Evolutionary conservation across 2,888 invertebrate species (phyloP), one percentile per base, ranked within the genome.

Genomic region (Periphyllus acericola): DNA sequence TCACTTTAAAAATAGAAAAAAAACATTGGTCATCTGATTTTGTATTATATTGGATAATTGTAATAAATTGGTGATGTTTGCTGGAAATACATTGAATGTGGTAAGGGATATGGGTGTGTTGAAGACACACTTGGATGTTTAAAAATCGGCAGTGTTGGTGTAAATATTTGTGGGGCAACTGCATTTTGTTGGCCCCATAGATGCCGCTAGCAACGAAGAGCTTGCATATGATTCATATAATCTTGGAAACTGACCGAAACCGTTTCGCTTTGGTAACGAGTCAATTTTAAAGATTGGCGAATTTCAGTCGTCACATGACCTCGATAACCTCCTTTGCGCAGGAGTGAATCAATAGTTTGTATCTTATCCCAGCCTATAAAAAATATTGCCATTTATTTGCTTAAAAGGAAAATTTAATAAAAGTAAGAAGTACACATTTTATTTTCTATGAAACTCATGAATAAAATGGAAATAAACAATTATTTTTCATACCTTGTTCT

Each of bases 281-380:
- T 98, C 91, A 99, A 93, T 92, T 97, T 98, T 91, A 99, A 96
- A 91, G 95, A 95, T 91, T 96, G 95, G 89, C 98, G 94, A 91
- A 96, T 93, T 88, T 98, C 97, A 46, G 95, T 94, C n/a, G 97
- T 97, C 90, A 98, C 97, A 86, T 94, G 92, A 52, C 98, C 96
- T 92, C 97, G 97, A 93, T 95, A 99, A 80, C 99, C 99, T 90
- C 99, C 99, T 93, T 99, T 99, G 90, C 98, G 95, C 90, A 99
- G 94, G 89, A 99, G 93, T 72, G 99, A 98, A 93, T 99, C 99
- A 91, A 99, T 98, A 40, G 99, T 99, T 93, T 99, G 98, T 90
- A 97, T 94, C 93, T 98, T 97, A 94, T 99, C 97, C 99, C 99
- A 99, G 91, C 99, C 99, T 99, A 46, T 46, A 46, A 46, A 46